These are phyloP conservation scores for Hyposoter didymator DNA, from an alignment of 2,888 invertebrate species.

Conservation along the genomic window DNA sequence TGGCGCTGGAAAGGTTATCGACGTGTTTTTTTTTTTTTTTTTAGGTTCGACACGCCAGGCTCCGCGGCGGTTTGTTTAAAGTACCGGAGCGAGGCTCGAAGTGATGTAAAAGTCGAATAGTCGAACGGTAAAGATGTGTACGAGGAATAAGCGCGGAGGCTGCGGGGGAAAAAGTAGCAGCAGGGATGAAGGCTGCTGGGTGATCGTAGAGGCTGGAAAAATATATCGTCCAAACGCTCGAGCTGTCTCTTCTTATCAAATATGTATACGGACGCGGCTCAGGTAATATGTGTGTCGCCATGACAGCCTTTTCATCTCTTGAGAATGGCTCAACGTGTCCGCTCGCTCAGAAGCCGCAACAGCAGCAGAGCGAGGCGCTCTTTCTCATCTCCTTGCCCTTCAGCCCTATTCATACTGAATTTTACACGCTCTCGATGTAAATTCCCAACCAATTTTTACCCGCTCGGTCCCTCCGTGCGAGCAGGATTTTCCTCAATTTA, in stretches of 20 bases:
- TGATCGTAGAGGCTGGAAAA: constrained; percentile 52
- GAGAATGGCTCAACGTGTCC: constrained; percentile 45
- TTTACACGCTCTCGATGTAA: constrained; percentile 63
- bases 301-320: constrained; percentile 59
- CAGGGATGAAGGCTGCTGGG: constrained; percentile 39
- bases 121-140: neutral
- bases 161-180: constrained; percentile 5
- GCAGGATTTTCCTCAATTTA: constrained; percentile 28
- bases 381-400: constrained; percentile 4
- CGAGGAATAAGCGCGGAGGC: constrained; percentile 1
- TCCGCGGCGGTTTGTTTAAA: neutral
- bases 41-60: neutral
- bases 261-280: constrained; percentile 56
- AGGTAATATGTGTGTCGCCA: constrained; percentile 53
- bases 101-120: constrained; percentile 36
- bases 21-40: neutral
- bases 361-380: neutral
- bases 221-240: constrained; percentile 61
- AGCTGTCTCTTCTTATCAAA: constrained; percentile 64
- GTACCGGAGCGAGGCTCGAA: neutral
- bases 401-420: constrained; percentile 52
- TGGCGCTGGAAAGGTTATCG: neutral
- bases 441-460: constrained; percentile 61
- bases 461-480: constrained; percentile 2
- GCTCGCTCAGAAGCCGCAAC: neutral